A percentile compares a stretch with the other conserved stretches of the same genome.
These are phyloP conservation scores for Abrostola tripartita DNA, from an alignment of 2,888 invertebrate species.

Conservation along the genomic window DNA sequence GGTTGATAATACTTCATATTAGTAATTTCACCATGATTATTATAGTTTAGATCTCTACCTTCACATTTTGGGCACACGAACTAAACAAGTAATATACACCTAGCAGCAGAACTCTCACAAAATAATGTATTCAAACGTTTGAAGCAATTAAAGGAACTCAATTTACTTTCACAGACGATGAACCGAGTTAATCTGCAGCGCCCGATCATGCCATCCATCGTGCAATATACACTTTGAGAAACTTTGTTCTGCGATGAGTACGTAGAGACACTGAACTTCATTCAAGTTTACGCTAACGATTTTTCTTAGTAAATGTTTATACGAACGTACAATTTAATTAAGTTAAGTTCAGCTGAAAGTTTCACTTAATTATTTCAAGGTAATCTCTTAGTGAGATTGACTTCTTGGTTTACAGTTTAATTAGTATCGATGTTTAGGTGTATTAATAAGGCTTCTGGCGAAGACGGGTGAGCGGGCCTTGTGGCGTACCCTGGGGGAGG, in stretches of 20 bases:
- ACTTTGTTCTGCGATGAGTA: constrained; percentile 24
- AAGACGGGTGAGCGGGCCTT: too few relatives aligned
- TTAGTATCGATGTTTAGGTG: too few relatives aligned
- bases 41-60: too few relatives aligned
- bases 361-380: not conserved
- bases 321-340: not conserved
- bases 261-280: constrained; percentile 15
- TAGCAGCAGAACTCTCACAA: not conserved
- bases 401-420: not conserved
- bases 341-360: not conserved
- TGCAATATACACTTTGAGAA: constrained; percentile 44
- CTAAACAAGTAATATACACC: too few relatives aligned
- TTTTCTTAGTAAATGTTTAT: not conserved
- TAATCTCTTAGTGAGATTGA: not conserved
- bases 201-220: constrained; percentile 25
- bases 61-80: too few relatives aligned
- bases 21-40: too few relatives aligned
- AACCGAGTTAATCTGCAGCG: constrained; percentile 40
- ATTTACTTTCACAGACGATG: constrained; percentile 32
- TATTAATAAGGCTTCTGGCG: too few relatives aligned
- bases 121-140: constrained; percentile 29
- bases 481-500: too few relatives aligned
- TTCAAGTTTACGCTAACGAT: not conserved
- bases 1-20: too few relatives aligned
- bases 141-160: constrained; percentile 35